These are phyloP conservation scores for Pachycephala philippinensis DNA, from an alignment of 2,113 vertebrate species.

Conservation along the genomic window DNA sequence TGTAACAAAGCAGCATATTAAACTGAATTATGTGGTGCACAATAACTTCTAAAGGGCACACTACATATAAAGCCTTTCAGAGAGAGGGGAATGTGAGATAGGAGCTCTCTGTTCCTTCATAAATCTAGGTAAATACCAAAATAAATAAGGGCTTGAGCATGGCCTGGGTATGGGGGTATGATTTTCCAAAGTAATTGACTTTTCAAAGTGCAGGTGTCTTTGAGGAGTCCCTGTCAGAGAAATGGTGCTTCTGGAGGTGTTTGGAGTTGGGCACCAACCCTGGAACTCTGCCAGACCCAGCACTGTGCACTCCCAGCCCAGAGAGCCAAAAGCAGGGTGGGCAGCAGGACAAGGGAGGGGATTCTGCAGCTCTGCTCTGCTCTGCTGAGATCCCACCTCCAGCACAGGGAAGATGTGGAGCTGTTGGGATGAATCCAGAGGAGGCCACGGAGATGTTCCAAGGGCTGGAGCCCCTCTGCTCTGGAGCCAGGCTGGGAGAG, in stretches of 20 bases:
- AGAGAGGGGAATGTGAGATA: not conserved
- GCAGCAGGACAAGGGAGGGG: not conserved
- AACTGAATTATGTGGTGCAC: constrained; percentile 20
- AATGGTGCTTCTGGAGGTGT: not conserved
- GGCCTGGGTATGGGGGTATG: not conserved
- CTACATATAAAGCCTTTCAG: not conserved
- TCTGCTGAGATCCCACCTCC: not conserved
- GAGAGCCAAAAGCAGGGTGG: not conserved
- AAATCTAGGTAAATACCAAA: constrained; percentile 2
- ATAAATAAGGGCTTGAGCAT: not conserved
- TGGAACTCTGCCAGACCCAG: not conserved
- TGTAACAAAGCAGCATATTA: constrained; percentile 25
- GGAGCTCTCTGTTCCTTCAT: not conserved
- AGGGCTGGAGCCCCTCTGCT: not conserved
- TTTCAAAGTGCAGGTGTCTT: not conserved
- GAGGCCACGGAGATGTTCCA: accelerated
- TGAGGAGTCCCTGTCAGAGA: not conserved
- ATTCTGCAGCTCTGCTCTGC: not conserved
- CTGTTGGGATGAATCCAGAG: not conserved
- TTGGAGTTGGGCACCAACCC: not conserved
- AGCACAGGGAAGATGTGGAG: not conserved
- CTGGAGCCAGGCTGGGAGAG: not conserved
- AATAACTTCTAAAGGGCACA: constrained; percentile 40
- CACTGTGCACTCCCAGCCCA: not conserved
- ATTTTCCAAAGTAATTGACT: not conserved